Conservation (phyloP, 2,888 invertebrate species). For the Oxyscelio sp. region DNA sequence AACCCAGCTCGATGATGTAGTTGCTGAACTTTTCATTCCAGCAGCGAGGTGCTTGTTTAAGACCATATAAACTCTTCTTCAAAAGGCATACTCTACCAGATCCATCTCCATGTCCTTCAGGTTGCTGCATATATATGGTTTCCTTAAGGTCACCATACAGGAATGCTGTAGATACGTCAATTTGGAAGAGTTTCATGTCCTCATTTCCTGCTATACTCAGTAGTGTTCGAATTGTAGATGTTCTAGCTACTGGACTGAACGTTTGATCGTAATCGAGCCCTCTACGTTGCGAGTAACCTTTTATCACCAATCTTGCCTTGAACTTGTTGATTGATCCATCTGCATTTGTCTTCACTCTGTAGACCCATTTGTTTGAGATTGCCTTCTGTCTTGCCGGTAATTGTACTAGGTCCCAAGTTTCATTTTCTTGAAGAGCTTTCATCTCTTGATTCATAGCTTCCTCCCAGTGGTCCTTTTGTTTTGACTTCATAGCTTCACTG, state of each 20-base stretch:
- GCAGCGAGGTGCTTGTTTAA: constrained; percentile 50
- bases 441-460: constrained; percentile 79
- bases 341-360: constrained; percentile 45
- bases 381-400: constrained; percentile 77
- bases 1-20: constrained; percentile 20
- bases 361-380: constrained; percentile 80
- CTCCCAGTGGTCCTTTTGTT: constrained; percentile 69
- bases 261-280: constrained; percentile 59
- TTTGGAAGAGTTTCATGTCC: constrained; percentile 27
- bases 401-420: constrained; percentile 76
- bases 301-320: constrained; percentile 51
- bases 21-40: constrained; percentile 47
- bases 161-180: constrained; percentile 56
- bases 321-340: constrained; percentile 38
- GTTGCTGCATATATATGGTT: constrained; percentile 48
- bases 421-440: constrained; percentile 78
- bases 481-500: constrained; percentile 48
- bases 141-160: constrained; percentile 43
- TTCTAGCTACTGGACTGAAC: constrained; percentile 48
- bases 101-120: constrained; percentile 27
- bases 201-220: constrained; percentile 44
- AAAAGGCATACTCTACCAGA: constrained; percentile 36
- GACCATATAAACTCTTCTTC: constrained; percentile 43
- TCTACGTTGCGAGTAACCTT: constrained; percentile 33
- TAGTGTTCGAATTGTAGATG: constrained; percentile 28